These are phyloP conservation scores for Anguilla pacifica DNA, from an alignment of 2,797 vertebrate genomes.

Conservation along the genomic window DNA sequence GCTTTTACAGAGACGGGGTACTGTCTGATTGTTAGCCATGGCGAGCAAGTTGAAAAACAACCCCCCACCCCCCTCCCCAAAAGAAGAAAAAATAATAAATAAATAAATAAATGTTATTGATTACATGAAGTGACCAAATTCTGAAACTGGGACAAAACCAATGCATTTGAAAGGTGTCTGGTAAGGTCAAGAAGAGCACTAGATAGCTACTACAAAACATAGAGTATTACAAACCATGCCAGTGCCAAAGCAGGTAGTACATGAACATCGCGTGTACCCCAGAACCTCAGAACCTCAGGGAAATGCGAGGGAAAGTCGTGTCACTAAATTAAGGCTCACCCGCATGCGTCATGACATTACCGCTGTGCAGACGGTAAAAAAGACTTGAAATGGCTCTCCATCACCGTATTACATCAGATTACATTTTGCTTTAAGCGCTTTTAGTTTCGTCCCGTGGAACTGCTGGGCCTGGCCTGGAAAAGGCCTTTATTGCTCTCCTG, in stretches of 20 bases:
- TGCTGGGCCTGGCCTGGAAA: neutral
- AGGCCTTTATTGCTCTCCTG: neutral
- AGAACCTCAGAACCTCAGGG: neutral
- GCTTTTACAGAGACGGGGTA: neutral
- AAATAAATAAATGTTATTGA: neutral
- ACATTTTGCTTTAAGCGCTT: slow-evolving; percentile 41
- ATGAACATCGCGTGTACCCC: neutral
- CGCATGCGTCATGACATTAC: slow-evolving; percentile 25
- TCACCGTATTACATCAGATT: neutral
- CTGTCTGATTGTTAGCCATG: neutral
- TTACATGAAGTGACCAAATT: neutral
- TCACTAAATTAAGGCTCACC: neutral
- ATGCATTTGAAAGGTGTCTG: neutral
- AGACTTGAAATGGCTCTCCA: neutral
- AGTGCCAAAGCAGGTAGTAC: neutral
- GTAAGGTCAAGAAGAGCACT: neutral
- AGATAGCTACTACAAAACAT: neutral
- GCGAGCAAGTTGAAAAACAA: neutral
- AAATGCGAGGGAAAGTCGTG: neutral
- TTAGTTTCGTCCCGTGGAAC: slow-evolving; percentile 33
- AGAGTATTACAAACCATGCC: neutral
- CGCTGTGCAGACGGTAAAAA: neutral
- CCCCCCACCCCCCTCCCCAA: neutral
- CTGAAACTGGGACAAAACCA: neutral
- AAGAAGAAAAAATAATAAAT: neutral